Conservation (phyloP, 2,888 invertebrate genomes). For the Orchesellides sinensis region DNA sequence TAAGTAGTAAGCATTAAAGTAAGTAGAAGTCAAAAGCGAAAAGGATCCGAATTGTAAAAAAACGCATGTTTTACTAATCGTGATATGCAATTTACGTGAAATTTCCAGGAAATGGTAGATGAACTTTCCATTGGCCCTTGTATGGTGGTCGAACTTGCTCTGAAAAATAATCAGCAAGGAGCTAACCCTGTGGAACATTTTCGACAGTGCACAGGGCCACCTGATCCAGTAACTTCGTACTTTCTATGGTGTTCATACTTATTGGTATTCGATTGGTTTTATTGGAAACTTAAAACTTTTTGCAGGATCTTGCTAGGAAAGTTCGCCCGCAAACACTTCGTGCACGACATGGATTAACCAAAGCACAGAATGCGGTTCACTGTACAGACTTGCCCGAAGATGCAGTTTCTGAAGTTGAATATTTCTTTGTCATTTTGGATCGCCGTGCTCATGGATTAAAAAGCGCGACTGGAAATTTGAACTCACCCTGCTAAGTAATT, state of each 20-base stretch:
- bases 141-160: constrained; percentile 60
- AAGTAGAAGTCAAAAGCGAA: not conserved
- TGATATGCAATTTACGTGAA: not conserved
- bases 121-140: constrained; percentile 68
- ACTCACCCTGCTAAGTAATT: constrained; percentile 40
- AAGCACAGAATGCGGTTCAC: constrained; percentile 92
- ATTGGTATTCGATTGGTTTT: not conserved
- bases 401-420: constrained; percentile 84
- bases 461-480: constrained; percentile 40
- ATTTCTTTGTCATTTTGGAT: constrained; percentile 71
- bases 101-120: constrained; percentile 66
- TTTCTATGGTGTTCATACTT: not conserved
- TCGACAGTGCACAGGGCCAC: constrained; percentile 56
- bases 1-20: constrained; percentile 4
- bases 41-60: not conserved
- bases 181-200: constrained; percentile 76
- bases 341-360: constrained; percentile 89
- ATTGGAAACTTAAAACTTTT: not conserved
- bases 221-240: constrained; percentile 57
- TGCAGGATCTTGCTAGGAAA: constrained; percentile 90
- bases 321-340: constrained; percentile 90
- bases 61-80: not conserved
- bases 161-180: not conserved
- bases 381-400: constrained; percentile 96
- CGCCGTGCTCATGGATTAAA: constrained; percentile 31